Percentiles rank a stretch among this genome's conserved stretches.
phyloP scores from a whole-genome alignment of 2,113 vertebrate species.

The cat (Felis catus) region DNA sequence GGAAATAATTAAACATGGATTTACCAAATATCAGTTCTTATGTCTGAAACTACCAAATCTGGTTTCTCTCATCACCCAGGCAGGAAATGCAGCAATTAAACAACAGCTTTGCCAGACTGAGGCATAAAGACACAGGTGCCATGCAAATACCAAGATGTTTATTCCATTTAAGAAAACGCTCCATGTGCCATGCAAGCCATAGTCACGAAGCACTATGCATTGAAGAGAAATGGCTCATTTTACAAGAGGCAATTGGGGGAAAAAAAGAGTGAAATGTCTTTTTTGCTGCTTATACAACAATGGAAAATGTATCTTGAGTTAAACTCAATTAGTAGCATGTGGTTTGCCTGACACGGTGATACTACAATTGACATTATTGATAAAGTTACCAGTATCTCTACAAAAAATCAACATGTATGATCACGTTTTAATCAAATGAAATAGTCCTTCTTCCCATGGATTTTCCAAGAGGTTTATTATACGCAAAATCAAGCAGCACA shows the following conservation, averaged over 20 bases:
- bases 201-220: background rate
- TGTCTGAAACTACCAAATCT: background rate
- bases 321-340: background rate
- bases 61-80: background rate
- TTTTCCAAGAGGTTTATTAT: background rate
- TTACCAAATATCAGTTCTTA: background rate
- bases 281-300: background rate
- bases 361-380: background rate
- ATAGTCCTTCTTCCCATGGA: background rate
- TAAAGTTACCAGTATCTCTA: background rate
- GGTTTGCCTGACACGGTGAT: background rate
- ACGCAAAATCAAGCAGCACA: background rate
- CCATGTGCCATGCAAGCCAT: rapidly evolving
- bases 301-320: background rate
- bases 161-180: background rate
- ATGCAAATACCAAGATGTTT: background rate
- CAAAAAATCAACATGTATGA: background rate
- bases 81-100: background rate
- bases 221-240: background rate
- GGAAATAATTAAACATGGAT: background rate
- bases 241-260: background rate
- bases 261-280: background rate
- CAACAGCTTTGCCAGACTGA: background rate
- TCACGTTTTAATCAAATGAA: background rate
- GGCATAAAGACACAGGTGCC: background rate